Percentiles rank a stretch among this genome's conserved stretches.
Conservation (phyloP, 2,888 invertebrate genomes). For the Philereme transversata region DNA sequence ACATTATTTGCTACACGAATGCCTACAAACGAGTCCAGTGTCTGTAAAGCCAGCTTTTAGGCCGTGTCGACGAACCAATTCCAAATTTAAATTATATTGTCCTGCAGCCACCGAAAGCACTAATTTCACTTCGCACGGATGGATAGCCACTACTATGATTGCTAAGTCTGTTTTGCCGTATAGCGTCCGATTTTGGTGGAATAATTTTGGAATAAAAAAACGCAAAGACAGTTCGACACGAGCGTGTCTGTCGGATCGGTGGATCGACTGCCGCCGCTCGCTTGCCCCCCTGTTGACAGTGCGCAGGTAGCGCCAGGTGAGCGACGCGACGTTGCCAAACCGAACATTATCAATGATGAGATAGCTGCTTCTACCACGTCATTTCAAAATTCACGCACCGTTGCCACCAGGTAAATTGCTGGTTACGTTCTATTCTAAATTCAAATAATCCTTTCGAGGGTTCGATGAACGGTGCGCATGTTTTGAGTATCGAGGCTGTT, state of each 20-base stretch:
- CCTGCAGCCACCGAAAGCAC: constrained; percentile 38
- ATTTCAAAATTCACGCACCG: constrained; percentile 67
- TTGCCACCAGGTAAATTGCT: constrained; percentile 62
- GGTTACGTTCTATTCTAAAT: constrained; percentile 43
- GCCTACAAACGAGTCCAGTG: constrained; percentile 51
- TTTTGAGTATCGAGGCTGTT: constrained; percentile 46
- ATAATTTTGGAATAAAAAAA: constrained; percentile 55
- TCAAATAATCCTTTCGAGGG: constrained; percentile 42
- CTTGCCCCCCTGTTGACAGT: constrained; percentile 79
- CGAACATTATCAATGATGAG: constrained; percentile 81
- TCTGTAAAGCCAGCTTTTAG: constrained; percentile 50
- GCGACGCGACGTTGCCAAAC: constrained; percentile 82
- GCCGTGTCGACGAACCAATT: constrained; percentile 56
- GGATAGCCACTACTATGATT: constrained; percentile 43
- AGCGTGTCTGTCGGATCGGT: constrained; percentile 68
- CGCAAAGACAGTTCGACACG: constrained; percentile 55
- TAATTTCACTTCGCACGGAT: constrained; percentile 52
- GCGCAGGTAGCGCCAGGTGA: constrained; percentile 82
- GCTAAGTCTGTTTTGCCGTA: constrained; percentile 43
- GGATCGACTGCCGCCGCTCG: constrained; percentile 71
- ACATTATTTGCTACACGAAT: constrained; percentile 70
- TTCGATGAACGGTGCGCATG: constrained; percentile 50
- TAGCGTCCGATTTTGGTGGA: constrained; percentile 52
- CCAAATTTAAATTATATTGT: constrained; percentile 50
- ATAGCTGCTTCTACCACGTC: constrained; percentile 67